These are phyloP conservation scores for Acrobasis repandana DNA, from an alignment of 2,888 invertebrate species.

Conservation along the genomic window DNA sequence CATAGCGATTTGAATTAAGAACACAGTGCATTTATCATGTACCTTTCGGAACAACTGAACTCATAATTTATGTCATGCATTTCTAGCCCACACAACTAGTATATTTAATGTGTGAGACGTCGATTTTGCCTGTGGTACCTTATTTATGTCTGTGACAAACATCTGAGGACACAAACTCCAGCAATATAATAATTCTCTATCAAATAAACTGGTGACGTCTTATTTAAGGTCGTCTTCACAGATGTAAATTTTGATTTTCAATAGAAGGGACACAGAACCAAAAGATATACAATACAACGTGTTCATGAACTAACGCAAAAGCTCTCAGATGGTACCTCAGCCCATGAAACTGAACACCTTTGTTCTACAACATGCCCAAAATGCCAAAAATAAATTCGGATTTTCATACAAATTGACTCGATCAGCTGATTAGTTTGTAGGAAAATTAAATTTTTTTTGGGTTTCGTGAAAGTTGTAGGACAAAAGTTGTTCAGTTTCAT, in stretches of 20 bases:
- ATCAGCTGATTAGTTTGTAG: too few relatives aligned
- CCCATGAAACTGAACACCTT: too few relatives aligned
- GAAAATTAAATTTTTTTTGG: too few relatives aligned
- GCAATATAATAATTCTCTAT: neutral
- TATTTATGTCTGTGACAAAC: constrained; percentile 40
- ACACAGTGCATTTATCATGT: constrained; percentile 64
- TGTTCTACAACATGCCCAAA: too few relatives aligned
- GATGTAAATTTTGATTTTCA: neutral
- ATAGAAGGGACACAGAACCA: too few relatives aligned
- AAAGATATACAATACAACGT: too few relatives aligned
- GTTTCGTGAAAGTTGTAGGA: too few relatives aligned
- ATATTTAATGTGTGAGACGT: constrained; percentile 62
- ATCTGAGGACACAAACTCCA: constrained; percentile 2
- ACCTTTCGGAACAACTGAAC: constrained; percentile 64
- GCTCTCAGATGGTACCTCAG: too few relatives aligned
- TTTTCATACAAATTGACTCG: too few relatives aligned
- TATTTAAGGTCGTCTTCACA: neutral
- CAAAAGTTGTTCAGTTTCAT: too few relatives aligned
- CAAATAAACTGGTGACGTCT: neutral
- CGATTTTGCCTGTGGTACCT: constrained; percentile 61
- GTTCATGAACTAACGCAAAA: too few relatives aligned
- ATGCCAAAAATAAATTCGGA: too few relatives aligned
- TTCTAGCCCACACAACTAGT: constrained; percentile 65
- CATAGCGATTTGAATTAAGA: constrained; percentile 53
- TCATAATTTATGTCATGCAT: constrained; percentile 62